Evolutionary conservation across 2,797 vertebrate species (phyloP).

Genomic region (Echiichthys vipera): DNA sequence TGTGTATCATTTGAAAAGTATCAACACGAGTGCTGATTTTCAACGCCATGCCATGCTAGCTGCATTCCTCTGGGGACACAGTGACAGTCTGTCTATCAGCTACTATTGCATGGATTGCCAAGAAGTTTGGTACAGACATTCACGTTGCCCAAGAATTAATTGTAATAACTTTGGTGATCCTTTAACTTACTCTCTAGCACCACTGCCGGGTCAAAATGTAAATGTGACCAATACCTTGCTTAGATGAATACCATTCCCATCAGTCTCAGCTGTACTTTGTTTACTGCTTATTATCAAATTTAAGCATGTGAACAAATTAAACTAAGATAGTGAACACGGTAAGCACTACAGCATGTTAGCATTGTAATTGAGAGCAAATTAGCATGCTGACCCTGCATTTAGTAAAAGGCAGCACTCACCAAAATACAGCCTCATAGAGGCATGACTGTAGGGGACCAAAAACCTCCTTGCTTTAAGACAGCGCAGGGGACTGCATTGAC

Average conservation of each 20-base stretch:
- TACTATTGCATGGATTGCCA: not conserved
- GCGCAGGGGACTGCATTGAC: no score
- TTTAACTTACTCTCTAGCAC: not conserved
- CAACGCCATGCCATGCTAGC: not conserved
- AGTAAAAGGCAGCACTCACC: no score
- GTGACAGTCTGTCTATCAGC: not conserved
- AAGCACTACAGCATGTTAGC: not conserved
- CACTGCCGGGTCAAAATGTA: not conserved
- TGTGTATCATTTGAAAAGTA: slow-evolving; percentile 4
- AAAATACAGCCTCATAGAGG: no score
- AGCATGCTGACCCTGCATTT: no score
- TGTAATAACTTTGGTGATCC: not conserved
- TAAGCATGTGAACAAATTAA: not conserved
- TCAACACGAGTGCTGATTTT: not conserved
- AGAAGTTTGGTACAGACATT: not conserved
- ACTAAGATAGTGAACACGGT: not conserved
- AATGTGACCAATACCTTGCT: not conserved
- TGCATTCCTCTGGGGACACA: not conserved
- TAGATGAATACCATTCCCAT: not conserved
- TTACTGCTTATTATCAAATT: not conserved
- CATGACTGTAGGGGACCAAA: no score
- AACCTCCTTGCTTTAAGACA: no score
- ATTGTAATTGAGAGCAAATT: no score
- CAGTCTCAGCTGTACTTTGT: not conserved
- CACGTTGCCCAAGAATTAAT: not conserved